Conservation (phyloP, 2,113 vertebrate genomes). For the Lepidothrix coronata region DNA sequence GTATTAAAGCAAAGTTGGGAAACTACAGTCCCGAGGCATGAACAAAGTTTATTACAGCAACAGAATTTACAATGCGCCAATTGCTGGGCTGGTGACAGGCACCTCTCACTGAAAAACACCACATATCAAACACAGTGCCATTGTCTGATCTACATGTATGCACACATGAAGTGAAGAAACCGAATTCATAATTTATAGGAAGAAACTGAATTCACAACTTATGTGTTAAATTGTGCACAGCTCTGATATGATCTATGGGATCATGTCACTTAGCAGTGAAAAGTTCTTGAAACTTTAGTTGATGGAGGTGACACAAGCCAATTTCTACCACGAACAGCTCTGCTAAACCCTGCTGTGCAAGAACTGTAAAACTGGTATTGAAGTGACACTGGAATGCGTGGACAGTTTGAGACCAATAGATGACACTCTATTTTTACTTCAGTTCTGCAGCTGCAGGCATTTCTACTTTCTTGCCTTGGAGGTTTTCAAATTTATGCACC, state of each 20-base stretch:
- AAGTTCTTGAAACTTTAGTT: background rate
- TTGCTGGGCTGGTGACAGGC: background rate
- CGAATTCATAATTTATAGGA: background rate
- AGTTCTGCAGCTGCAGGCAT: background rate
- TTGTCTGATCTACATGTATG: background rate
- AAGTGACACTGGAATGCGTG: background rate
- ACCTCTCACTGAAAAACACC: background rate
- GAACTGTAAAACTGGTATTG: background rate
- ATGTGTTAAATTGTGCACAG: background rate
- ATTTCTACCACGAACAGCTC: background rate
- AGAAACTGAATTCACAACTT: background rate
- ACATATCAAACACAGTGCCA: background rate
- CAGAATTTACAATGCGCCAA: background rate
- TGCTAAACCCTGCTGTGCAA: background rate
- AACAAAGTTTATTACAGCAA: background rate
- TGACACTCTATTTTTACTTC: background rate
- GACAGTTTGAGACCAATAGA: background rate
- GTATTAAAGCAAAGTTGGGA: background rate
- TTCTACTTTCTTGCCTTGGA: background rate
- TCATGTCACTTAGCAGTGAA: background rate
- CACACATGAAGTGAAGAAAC: background rate
- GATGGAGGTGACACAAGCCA: background rate
- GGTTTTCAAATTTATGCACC: background rate
- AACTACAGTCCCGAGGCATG: background rate
- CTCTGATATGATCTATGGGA: background rate